Percentiles rank a stretch among this genome's conserved stretches.
These are phyloP conservation scores for Hemiscyllium ocellatum DNA, from an alignment of 2,113 vertebrate genomes.

Conservation along the genomic window DNA sequence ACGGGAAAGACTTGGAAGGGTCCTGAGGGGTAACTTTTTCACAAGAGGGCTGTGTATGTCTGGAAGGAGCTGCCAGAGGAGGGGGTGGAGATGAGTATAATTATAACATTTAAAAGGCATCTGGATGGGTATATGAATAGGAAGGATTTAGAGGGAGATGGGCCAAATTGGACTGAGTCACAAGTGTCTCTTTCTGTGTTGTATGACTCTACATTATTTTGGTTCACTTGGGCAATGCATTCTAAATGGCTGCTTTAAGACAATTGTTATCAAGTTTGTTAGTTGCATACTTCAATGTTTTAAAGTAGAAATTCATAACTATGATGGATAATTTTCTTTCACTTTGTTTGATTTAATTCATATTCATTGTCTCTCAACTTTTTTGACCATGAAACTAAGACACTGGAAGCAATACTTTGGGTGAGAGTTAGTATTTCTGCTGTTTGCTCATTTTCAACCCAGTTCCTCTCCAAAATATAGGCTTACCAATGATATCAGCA, in stretches of 20 bases:
- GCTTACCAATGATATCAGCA: conserved; percentile 88
- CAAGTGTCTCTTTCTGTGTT: too few species aligned
- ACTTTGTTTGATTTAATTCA: not conserved
- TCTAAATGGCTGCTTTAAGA: not conserved
- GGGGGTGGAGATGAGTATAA: too few species aligned
- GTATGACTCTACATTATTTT: not conserved
- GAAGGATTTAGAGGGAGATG: too few species aligned
- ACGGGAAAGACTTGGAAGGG: too few species aligned
- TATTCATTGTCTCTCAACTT: not conserved
- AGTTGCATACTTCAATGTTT: not conserved
- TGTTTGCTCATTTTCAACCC: not conserved
- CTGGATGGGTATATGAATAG: too few species aligned
- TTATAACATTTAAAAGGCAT: too few species aligned
- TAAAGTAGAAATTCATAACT: not conserved
- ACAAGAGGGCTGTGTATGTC: too few species aligned
- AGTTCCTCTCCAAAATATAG: conserved; percentile 13
- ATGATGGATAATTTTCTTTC: not conserved
- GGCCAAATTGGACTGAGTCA: too few species aligned
- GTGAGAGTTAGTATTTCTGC: not conserved
- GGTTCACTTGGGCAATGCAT: not conserved
- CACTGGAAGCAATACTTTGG: not conserved
- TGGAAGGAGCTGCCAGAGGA: too few species aligned
- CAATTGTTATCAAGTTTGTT: not conserved
- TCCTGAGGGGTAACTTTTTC: too few species aligned
- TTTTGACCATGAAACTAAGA: not conserved